Base-by-base conservation (phyloP, 53 echinoderm and acorn worm genomes). In the Zoroaster sp. region DNA sequence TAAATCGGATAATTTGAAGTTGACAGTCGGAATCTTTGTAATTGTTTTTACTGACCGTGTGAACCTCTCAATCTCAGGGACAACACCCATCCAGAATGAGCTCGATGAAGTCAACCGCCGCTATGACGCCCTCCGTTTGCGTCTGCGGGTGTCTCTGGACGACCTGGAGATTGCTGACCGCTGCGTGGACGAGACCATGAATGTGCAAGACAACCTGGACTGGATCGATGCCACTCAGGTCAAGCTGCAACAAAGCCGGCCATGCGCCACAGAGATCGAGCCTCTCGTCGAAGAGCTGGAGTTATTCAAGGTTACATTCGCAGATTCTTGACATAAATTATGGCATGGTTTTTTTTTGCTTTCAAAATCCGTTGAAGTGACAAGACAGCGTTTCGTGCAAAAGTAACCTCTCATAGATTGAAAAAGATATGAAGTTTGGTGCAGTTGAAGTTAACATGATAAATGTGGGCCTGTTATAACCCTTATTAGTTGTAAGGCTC, bases 101-200 rank as follows among this genome's bases (percentile, higher is more conserved):
- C 75, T 97, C 4, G 90, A 92, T 3, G 95, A 97, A 2, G 97
- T 97, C 74, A 97, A 95, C 77, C 83, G 78, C 4, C 89, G 97
- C 47, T 97, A 97, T 76, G 93, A 93, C 41, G 88, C 92, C 73
- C 88, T 97, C 31, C 93, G 95, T 47, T 88, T 80, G 74, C 83
- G 52, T 15, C 97, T 97, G 7, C 41, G 66, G 0, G 90, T 88
- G 54, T 93, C 92, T 38, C 88, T 95, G 73, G 97, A 97, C 15
- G 97, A 97, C 46, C 93, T 97, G 18, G 93, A 93, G 51, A 90
- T 96, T 3, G 96, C 96, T 1, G 96, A 93, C 78, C 87, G 95
- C 47, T 95, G 95, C 47, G 77, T 91, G 53, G 97, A 97, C 69
- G 95, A 97, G 92, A 95, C 95, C 5, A 92, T 83, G 41, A 92